phyloP scores from a whole-genome alignment of 2,888 invertebrate genomes.

The Limnephilus rhombicus region DNA sequence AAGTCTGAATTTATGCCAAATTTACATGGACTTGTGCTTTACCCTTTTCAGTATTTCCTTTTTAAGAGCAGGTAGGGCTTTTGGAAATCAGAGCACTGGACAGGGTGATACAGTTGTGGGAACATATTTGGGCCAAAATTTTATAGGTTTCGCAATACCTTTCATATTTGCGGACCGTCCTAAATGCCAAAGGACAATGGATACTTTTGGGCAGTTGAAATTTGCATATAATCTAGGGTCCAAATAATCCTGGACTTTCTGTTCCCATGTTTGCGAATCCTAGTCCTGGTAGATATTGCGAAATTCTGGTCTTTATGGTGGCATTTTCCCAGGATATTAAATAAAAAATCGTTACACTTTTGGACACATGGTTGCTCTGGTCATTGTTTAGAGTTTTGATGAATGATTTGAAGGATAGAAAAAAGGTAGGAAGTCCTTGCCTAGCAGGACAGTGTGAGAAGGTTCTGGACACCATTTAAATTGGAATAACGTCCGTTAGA shows the following conservation, averaged over 20 bases:
- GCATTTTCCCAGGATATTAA: constrained; percentile 37
- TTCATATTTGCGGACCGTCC: constrained; percentile 44
- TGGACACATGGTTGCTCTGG: constrained; percentile 44
- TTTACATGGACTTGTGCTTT: constrained; percentile 45
- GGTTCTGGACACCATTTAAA: constrained; percentile 32
- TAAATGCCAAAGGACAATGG: constrained; percentile 54
- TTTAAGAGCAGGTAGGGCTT: constrained; percentile 46
- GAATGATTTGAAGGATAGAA: constrained; percentile 48
- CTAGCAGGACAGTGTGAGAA: constrained; percentile 37
- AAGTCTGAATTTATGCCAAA: constrained; percentile 55
- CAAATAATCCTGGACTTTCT: neutral
- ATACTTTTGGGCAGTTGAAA: constrained; percentile 57
- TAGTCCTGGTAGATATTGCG: constrained; percentile 34
- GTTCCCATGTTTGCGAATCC: constrained; percentile 53
- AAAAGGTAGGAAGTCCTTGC: constrained; percentile 47
- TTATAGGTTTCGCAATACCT: constrained; percentile 47
- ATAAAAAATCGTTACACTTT: constrained; percentile 58
- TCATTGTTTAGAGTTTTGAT: constrained; percentile 57
- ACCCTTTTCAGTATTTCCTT: constrained; percentile 20
- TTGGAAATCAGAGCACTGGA: constrained; percentile 49
- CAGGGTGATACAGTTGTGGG: constrained; percentile 56
- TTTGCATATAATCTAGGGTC: constrained; percentile 52
- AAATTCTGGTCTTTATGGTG: constrained; percentile 15
- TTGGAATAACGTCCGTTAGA: constrained; percentile 42
- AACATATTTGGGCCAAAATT: constrained; percentile 49